These are phyloP conservation scores for Nibea coibor DNA, from an alignment of 2,113 vertebrate species.

Conservation along the genomic window DNA sequence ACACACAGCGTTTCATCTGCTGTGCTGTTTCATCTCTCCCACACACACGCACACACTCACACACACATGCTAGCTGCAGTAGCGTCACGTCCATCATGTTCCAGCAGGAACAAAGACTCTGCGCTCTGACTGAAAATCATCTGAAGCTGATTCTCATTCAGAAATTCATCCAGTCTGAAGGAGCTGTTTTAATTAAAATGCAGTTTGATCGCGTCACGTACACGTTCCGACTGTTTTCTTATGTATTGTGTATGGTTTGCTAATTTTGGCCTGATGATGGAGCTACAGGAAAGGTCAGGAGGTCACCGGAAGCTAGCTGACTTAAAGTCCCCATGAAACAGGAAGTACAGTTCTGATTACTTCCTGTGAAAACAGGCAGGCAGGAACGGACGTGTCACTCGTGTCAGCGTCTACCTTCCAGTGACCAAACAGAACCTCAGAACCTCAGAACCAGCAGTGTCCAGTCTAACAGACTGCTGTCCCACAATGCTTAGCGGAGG, in stretches of 20 bases:
- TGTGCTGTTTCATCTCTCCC: slow-evolving; percentile 65
- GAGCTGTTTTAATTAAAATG: background rate
- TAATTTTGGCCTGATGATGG: background rate
- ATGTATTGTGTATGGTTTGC: too few relatives aligned
- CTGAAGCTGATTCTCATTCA: slow-evolving; percentile 32
- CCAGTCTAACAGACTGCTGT: too few relatives aligned
- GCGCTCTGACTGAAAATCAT: slow-evolving; percentile 36
- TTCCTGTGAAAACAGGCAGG: too few relatives aligned
- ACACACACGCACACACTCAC: slow-evolving; percentile 31
- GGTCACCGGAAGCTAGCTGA: background rate
- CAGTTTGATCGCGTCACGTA: background rate
- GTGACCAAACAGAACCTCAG: too few relatives aligned
- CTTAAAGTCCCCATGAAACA: too few relatives aligned
- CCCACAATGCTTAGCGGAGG: too few relatives aligned
- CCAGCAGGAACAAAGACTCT: slow-evolving; percentile 63
- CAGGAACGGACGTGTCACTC: too few relatives aligned
- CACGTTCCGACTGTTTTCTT: background rate
- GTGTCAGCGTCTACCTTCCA: too few relatives aligned
- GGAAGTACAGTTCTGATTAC: too few relatives aligned
- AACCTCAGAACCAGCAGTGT: too few relatives aligned
- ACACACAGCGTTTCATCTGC: slow-evolving; percentile 62
- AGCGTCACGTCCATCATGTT: slow-evolving; percentile 61
- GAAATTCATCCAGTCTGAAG: slow-evolving; percentile 14
- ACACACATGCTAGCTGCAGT: slow-evolving; percentile 27
- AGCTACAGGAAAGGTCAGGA: background rate